Evolutionary conservation across 2,113 vertebrate species (phyloP).

Genomic region (Cervus canadensis): DNA sequence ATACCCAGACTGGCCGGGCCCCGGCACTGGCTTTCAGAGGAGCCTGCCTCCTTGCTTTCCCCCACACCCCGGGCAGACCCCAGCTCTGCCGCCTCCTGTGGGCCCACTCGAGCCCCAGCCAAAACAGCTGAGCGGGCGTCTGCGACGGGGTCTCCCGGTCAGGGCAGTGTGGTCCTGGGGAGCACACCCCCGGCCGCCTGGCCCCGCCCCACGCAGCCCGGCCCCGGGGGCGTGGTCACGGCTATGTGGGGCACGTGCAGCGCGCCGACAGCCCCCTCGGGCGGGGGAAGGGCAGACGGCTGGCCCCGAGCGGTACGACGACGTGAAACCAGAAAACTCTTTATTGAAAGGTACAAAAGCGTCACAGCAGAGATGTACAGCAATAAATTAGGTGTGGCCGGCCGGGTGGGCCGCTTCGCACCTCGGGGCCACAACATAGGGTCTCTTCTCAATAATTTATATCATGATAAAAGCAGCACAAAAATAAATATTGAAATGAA

Average conservation of each 20-base stretch:
- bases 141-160: rapidly evolving
- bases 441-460: constrained; percentile 95
- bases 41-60: rapidly evolving
- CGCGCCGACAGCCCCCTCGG: rapidly evolving
- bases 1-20: background rate
- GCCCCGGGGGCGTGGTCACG: rapidly evolving
- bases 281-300: too few relatives aligned
- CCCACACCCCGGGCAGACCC: too few relatives aligned
- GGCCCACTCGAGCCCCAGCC: background rate
- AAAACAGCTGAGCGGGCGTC: rapidly evolving
- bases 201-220: rapidly evolving
- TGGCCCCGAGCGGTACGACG: constrained; percentile 25
- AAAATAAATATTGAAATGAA: constrained; percentile 96
- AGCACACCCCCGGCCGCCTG: background rate
- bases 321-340: constrained; percentile 85
- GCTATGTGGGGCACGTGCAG: rapidly evolving
- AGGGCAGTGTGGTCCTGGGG: background rate
- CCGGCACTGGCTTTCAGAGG: rapidly evolving
- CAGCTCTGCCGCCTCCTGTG: rapidly evolving
- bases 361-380: constrained; percentile 87
- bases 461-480: constrained; percentile 86
- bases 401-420: constrained; percentile 77
- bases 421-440: constrained; percentile 84
- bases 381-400: constrained; percentile 91
- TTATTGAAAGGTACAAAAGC: constrained; percentile 96